Evolutionary conservation across 2,888 invertebrate species (phyloP), one percentile per base, ranked within the genome.

Genomic region (Trimorus sp.): DNA sequence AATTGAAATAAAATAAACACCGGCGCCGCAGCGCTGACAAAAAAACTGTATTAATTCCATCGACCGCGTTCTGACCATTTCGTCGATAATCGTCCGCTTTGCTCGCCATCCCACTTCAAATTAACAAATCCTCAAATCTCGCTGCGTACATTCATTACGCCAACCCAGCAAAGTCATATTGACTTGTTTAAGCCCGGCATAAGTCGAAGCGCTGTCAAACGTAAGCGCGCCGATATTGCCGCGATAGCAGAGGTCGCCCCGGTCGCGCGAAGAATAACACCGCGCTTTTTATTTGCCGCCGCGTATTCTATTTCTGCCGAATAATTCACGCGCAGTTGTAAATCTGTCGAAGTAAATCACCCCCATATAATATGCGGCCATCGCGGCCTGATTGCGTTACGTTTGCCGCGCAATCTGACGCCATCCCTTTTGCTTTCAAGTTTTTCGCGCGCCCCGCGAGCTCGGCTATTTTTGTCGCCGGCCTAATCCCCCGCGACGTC

Each of bases 291-390:
- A 71, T 66, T 59, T 7, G 12, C 48, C n/a, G 26, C 16, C 49
- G 40, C 56, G 16, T 66, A 78, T 71, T 71, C 58, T 54, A 66
- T 78, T 78, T 78, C 60, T 51, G 36, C 1, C 9, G 51, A 66
- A 78, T 78, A 66, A 78, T 78, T 71, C 59, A 56, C 62, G 40
- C 14, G 58, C 56, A 56, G 66, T 68, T 48, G 14, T 79, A 74
- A 79, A 79, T 73, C 66, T 60, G 73, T 73, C 69, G 69, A 74
- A 68, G 58, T 69, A 79, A 79, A 74, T 74, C 79, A 74, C n/a
- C 48, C 15, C 45, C 62, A 42, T 45, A 56, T 79, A 69, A 74
- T 63, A 56, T 40, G 79, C 62, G 66, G 53, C 62, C 53, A 75
- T 40, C 11, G 65, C 48, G 48, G 69, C 40, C 68, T 62, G 40